A percentile compares a stretch with the other conserved stretches of the same genome.
phyloP scores from a whole-genome alignment of 92 coral and sea anemone genomes.

The Palythoa grandis region DNA sequence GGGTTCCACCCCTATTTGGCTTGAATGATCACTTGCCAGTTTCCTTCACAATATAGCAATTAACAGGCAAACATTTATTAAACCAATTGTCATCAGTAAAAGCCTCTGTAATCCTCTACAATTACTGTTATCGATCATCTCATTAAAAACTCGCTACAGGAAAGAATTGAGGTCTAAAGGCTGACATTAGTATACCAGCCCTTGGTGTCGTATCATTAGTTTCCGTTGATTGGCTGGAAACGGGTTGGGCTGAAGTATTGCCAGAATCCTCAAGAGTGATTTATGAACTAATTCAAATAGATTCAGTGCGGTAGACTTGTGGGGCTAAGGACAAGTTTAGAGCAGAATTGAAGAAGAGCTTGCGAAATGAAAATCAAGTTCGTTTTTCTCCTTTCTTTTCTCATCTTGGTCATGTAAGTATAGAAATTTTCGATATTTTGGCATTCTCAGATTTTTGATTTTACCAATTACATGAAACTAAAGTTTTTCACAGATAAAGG shows the following conservation, averaged over 20 bases:
- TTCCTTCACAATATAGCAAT: constrained; percentile 34
- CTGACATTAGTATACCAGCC: constrained; percentile 30
- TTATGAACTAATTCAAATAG: constrained; percentile 33
- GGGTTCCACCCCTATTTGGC: not conserved
- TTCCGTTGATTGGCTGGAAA: constrained; percentile 34
- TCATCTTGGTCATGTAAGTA: constrained; percentile 36
- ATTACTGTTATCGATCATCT: constrained; percentile 53
- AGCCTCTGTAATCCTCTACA: constrained; percentile 46
- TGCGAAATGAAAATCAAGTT: constrained; percentile 2
- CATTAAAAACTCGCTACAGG: constrained; percentile 45
- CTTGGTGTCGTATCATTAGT: constrained; percentile 17
- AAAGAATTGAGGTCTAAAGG: constrained; percentile 30
- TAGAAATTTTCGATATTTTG: not conserved
- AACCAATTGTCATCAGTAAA: constrained; percentile 50
- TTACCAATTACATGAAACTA: constrained; percentile 13
- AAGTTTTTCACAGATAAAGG: not conserved
- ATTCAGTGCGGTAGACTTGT: constrained; percentile 46
- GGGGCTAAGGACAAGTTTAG: constrained; percentile 22
- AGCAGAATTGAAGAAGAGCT: constrained; percentile 14
- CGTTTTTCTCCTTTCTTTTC: constrained; percentile 10
- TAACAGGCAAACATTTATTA: constrained; percentile 50
- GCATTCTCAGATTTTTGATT: not conserved
- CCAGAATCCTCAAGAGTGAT: constrained; percentile 43
- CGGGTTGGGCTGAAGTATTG: constrained; percentile 20
- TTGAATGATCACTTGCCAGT: constrained; percentile 23